Base-by-base conservation (phyloP, 2,797 vertebrate species). In the Malacoctenus gilli region DNA sequence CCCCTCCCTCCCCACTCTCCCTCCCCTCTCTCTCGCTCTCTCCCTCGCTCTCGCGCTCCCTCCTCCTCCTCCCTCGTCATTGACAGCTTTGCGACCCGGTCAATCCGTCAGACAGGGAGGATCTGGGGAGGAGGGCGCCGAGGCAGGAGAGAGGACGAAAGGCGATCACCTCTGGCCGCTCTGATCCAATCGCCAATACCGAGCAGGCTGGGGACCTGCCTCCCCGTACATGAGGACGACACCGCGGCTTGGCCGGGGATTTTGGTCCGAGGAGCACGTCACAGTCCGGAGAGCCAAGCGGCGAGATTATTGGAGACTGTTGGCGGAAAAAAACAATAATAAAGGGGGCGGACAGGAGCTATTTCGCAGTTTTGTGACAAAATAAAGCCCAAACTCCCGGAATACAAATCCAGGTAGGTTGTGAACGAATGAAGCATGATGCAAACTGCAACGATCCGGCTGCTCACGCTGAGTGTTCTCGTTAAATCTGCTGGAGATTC, bases 381-480 rank as follows among this genome's bases (percentile, higher is more conserved):
- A 76, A 36, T 15, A 53, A 66, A 77, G 68, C 70, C 74, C 38
- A 66, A 77, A 68, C 70, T 72, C 38, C 20, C 79, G 59, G 81
- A 83, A 81, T 67, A 71, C 78, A 77, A 62, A 87, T 79, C 79
- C 87, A 90, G 91, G 91, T 92, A 86, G 34, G 87, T n/a, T n/a
- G n/a, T n/a, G n/a, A n/a, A n/a, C 44, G 48, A 63, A 32, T 19
- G 25, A 51, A 15, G 66, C 62, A 68, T 60, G 63, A 71, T 51
- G 70, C 53, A 59, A 74, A 69, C 67, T 76, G 52, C 8, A 39
- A n/a, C n/a, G n/a, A n/a, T n/a, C n/a, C n/a, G n/a, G n/a, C n/a
- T n/a, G n/a, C n/a, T n/a, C n/a, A n/a, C n/a, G n/a, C n/a, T n/a
- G n/a, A n/a, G n/a, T n/a, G n/a, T n/a, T n/a, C n/a, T n/a, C n/a